phyloP scores from a whole-genome alignment of 2,797 vertebrate genomes.

The Enteromius trimaculatus region DNA sequence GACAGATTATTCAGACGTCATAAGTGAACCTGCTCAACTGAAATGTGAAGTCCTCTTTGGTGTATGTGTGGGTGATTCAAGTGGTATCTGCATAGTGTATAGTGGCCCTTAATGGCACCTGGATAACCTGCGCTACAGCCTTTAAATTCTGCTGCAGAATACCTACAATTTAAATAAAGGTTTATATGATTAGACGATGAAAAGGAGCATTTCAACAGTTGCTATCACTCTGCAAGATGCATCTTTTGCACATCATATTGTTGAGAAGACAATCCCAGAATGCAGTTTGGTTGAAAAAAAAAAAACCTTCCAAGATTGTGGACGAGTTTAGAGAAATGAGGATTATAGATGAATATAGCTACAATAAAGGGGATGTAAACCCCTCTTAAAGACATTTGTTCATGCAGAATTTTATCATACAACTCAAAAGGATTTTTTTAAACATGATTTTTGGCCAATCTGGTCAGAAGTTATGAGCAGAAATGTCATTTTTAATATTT shows the following conservation, averaged over 20 bases:
- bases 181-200: background rate
- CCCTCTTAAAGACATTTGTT: too few species aligned
- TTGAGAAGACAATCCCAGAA: background rate
- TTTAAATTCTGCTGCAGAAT: background rate
- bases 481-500: background rate
- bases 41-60: conserved; percentile 12
- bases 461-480: background rate
- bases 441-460: background rate
- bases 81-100: background rate
- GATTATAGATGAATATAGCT: background rate
- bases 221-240: background rate
- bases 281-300: background rate
- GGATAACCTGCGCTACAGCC: background rate
- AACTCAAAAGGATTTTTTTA: background rate
- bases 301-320: background rate
- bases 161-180: background rate
- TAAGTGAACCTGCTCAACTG: background rate
- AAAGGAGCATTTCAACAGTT: background rate
- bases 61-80: conserved; percentile 4
- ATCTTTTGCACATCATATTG: background rate
- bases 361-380: too few species aligned
- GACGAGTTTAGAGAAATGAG: background rate
- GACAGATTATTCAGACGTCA: background rate
- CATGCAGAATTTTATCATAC: background rate
- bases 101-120: conserved; percentile 10